Percentiles rank a stretch among this genome's conserved stretches.
phyloP scores from a whole-genome alignment of 2,797 vertebrate species.

The Clarias platycephalus region DNA sequence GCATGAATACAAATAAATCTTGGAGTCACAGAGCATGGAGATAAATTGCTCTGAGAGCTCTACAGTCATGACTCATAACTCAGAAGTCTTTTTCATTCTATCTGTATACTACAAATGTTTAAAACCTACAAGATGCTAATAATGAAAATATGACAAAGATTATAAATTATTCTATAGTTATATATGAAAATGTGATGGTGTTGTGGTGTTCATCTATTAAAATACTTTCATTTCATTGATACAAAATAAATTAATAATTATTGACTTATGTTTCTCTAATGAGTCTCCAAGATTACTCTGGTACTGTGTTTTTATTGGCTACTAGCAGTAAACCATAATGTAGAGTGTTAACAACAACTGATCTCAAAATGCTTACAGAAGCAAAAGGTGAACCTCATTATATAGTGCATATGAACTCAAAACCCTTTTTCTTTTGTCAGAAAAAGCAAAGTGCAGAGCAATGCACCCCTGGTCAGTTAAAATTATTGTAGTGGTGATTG shows the following conservation, averaged over 20 bases:
- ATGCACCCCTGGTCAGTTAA: background rate
- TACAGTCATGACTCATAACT: constrained; percentile 9
- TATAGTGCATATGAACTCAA: background rate
- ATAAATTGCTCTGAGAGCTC: constrained; percentile 26
- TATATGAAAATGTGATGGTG: background rate
- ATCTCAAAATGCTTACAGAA: background rate
- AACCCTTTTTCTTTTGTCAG: background rate
- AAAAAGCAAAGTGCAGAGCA: background rate
- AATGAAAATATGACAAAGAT: background rate
- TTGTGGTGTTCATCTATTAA: background rate
- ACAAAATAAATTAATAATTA: background rate
- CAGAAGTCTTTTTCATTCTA: constrained; percentile 1
- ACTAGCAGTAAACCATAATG: background rate
- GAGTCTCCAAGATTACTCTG: background rate
- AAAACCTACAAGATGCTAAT: background rate
- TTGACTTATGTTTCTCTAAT: background rate
- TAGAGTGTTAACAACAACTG: no score
- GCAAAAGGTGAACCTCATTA: background rate
- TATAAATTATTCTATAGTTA: background rate
- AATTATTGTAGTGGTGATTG: background rate
- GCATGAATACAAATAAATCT: constrained; percentile 30
- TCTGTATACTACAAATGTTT: background rate
- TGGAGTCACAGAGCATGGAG: constrained; percentile 15
- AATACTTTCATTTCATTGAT: background rate
- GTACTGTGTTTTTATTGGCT: background rate